Evolutionary conservation across 1,140 invertebrate genomes (phyloP).

Genomic region (Oryctes rhinoceros): DNA sequence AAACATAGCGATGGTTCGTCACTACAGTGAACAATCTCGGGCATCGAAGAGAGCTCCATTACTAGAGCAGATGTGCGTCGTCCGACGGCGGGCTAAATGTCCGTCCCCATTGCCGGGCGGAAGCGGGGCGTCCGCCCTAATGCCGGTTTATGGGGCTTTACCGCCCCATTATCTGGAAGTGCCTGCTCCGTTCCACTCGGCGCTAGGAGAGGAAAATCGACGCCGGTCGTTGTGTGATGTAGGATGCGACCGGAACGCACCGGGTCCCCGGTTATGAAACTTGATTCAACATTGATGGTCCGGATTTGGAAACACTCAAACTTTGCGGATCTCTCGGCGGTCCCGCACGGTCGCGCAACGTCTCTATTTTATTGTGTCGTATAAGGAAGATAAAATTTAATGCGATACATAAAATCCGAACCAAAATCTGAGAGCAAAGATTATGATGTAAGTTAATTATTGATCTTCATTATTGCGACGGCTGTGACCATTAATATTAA

Average conservation of each 20-base stretch:
- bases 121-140: conserved; percentile 11
- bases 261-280: conserved; percentile 29
- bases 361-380: conserved; percentile 25
- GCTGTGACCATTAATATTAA: too few relatives aligned
- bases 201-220: neutral
- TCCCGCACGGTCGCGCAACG: neutral
- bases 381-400: conserved; percentile 3
- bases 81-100: conserved; percentile 30
- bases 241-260: conserved; percentile 29
- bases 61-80: conserved; percentile 18
- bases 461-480: neutral
- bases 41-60: neutral
- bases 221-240: conserved; percentile 20
- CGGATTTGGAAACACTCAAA: conserved; percentile 34
- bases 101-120: conserved; percentile 19
- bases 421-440: neutral
- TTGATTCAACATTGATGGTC: conserved; percentile 33
- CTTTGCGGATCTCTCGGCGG: conserved; percentile 6
- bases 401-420: neutral
- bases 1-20: neutral
- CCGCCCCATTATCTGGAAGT: conserved; percentile 30
- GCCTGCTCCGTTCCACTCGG: neutral
- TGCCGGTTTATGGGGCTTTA: conserved; percentile 34
- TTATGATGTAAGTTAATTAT: neutral
- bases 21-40: neutral